Evolutionary conservation across 2,888 invertebrate species (phyloP), one percentile per base, ranked within the genome.

Genomic region (Boloria euphrosyne): DNA sequence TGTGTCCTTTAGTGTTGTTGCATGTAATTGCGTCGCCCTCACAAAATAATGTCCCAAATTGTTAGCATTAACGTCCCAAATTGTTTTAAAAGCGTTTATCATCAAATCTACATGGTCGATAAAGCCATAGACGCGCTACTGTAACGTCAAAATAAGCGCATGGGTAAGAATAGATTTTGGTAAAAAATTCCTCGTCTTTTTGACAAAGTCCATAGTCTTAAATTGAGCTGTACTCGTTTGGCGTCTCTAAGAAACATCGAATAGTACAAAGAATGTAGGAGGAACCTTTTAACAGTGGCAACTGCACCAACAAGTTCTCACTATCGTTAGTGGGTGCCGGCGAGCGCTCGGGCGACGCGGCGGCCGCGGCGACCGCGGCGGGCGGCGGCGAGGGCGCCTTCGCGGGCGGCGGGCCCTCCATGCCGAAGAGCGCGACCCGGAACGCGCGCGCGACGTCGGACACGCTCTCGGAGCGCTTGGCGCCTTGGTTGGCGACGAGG

Each of bases 401-500:
- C 81, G 81, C 86, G 79, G 78, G 80, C 73, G 80, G 84, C 80
- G 84, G 86, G 78, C 84, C 86, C 79, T 89, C 86, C 89, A 89
- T 88, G 80, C 75, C 82, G 81, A 87, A 81, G 75, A 90, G 81
- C 70, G 90, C 92, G 78, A 93, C 89, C 51, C 92, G 89, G 76
- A 92, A 93, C 72, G 92, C 92, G 73, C 91, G 85, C 70, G 92
- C 90, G 66, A 92, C 89, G 89, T 90, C 90, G 68, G 91, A 86
- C 63, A 89, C 89, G 76, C 88, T 89, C 81, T 88, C 89, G 68
- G 88, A 85, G 70, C 89, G 88, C 84, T 93, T 86, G 84, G 87
- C 78, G 87, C 81, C 75, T 76, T 94, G 94, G 75, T 93, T 94
- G 69, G 96, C 96, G 78, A 96, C 95, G 80, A 96, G 94, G 85